Evolutionary conservation across 2,113 vertebrate genomes (phyloP).

Genomic region (Toxostoma redivivum): DNA sequence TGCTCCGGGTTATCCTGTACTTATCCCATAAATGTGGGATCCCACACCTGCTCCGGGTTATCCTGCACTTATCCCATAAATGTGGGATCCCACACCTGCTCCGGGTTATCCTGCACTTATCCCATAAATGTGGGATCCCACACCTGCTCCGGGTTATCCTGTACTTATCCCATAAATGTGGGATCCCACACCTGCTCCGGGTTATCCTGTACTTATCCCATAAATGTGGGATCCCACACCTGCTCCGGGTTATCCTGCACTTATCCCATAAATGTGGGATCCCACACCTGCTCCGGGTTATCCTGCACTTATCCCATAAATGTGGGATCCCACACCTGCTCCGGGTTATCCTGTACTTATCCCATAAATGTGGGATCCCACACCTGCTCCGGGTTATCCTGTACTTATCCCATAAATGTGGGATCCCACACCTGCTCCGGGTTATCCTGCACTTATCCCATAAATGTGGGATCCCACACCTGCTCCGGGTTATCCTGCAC

Average conservation of each 20-base stretch:
- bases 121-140: no score
- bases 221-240: no score
- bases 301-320: not conserved
- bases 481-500: not conserved
- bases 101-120: no score
- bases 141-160: no score
- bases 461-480: not conserved
- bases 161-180: no score
- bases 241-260: not conserved
- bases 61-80: no score
- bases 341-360: not conserved
- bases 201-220: no score
- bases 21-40: no score
- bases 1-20: not conserved
- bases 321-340: rapidly evolving
- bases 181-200: no score
- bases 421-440: rapidly evolving
- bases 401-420: no score
- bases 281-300: not conserved
- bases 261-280: not conserved
- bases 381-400: not conserved
- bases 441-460: not conserved
- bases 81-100: no score
- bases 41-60: no score
- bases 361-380: not conserved